Base-by-base conservation (phyloP, 2,888 invertebrate genomes). In the Geophilus truncorum region DNA sequence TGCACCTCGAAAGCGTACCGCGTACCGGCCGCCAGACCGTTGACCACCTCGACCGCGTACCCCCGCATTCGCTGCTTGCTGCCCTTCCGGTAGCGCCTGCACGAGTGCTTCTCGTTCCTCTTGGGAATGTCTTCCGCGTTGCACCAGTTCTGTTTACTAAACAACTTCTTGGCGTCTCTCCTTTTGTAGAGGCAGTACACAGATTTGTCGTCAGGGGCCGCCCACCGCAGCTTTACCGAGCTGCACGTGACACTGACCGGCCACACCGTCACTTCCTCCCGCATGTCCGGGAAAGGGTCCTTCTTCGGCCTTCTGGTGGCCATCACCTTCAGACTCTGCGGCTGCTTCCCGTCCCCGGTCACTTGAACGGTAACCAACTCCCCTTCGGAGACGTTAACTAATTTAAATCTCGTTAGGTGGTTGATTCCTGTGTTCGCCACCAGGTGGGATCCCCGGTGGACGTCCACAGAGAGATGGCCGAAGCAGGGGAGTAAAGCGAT, bases 191-290 rank as follows among this genome's bases (percentile, higher is more conserved):
- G 25, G 18, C 79, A 79, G 18, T 79, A 79, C 23, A 79, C 25
- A 1, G 79, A 23, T 25, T 79, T 79, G 21, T 79, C 79, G 57
- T 79, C 79, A 5, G 79, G 79, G 4, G 79, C 79, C 79, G 62
- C n/a, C 79, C 79, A 79, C 10, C 25, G 21, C n/a, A 79, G 15
- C 28, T 25, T 25, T 1, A 30, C 57, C 12, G 21, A 21, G 25
- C 4, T 57, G 57, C 79, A 79, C n/a, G 79, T 79, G 57, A 30
- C 30, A 1, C 18, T 9, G 25, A 57, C 23, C n/a, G 51, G 57
- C n/a, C 15, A 23, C 9, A 23, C 12, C 7, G 28, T 18, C 3
- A 62, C 21, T 9, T 79, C 62, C 23, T 79, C 30, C n/a, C 10
- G 7, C n/a, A 79, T 28, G 6, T 57, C 57, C 15, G 79, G 79